Percentiles rank a stretch among this genome's conserved stretches.
These are phyloP conservation scores for Prolemur simus DNA, from an alignment of 2,113 vertebrate genomes.

Conservation along the genomic window DNA sequence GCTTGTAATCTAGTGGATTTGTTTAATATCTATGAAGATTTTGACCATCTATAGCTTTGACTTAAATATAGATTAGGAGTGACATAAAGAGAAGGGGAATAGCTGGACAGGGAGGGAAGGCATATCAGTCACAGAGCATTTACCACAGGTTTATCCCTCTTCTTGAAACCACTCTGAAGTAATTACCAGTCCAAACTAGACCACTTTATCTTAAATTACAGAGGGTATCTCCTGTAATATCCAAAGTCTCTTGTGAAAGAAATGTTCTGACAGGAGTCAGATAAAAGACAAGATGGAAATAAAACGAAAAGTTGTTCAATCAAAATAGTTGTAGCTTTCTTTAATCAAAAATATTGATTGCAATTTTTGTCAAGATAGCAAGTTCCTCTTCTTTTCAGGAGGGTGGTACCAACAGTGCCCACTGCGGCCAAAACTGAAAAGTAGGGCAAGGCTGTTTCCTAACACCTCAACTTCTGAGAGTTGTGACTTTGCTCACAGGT, in stretches of 20 bases:
- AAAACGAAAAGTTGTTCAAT: conserved; percentile 56
- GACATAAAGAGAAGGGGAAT: background rate
- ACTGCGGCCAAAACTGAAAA: background rate
- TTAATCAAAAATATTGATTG: conserved; percentile 41
- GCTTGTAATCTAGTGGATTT: background rate
- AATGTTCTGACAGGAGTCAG: conserved; percentile 46
- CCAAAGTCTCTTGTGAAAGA: conserved; percentile 32
- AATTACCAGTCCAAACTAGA: conserved; percentile 46
- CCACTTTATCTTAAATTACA: conserved; percentile 70
- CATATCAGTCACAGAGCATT: background rate
- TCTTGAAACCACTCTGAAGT: conserved; percentile 39
- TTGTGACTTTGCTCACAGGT: background rate
- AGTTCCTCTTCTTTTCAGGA: background rate
- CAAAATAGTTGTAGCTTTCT: conserved; percentile 62
- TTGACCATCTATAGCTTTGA: background rate
- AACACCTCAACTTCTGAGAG: background rate
- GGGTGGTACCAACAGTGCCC: background rate
- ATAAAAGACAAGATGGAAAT: conserved; percentile 68
- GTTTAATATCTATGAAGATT: background rate
- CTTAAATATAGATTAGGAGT: background rate
- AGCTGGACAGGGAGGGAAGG: background rate
- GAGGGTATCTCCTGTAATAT: conserved; percentile 57
- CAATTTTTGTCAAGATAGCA: conserved; percentile 44
- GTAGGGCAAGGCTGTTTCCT: background rate
- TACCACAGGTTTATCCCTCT: background rate